Evolutionary conservation across 2,113 vertebrate species (phyloP).

Genomic region (Caloenas nicobarica): DNA sequence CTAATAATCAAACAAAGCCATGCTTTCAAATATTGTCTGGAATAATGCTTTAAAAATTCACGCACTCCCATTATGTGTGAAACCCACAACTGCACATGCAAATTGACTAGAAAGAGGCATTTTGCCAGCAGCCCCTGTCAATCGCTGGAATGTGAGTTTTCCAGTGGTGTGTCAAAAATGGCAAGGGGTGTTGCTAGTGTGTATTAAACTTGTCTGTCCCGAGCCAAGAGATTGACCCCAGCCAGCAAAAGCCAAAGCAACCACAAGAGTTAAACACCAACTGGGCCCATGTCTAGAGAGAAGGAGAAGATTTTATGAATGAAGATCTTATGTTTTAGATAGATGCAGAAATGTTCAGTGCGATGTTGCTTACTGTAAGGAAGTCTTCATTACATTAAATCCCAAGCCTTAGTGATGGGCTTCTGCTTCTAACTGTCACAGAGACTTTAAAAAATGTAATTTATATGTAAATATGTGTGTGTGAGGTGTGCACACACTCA

Average conservation of each 20-base stretch:
- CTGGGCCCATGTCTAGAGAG: background rate
- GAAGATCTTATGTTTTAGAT: background rate
- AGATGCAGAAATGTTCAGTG: background rate
- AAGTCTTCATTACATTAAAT: background rate
- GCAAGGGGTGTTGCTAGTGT: background rate
- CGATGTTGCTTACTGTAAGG: background rate
- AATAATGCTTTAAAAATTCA: conserved; percentile 46
- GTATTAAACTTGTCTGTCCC: background rate
- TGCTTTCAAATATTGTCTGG: conserved; percentile 49
- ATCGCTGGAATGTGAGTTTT: conserved; percentile 19
- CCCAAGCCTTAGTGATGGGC: background rate
- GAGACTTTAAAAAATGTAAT: background rate
- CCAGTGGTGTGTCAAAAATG: conserved; percentile 60
- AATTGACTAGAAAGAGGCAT: conserved; percentile 32
- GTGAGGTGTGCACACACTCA: background rate
- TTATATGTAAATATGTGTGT: background rate
- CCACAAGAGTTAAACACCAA: conserved; percentile 9
- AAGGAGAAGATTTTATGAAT: background rate
- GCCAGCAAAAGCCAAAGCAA: conserved; percentile 10
- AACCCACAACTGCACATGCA: conserved; percentile 66
- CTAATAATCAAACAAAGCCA: background rate
- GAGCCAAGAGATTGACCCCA: conserved; percentile 41
- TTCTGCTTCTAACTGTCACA: background rate
- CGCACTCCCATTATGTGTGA: conserved; percentile 44
- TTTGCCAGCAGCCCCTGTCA: conserved; percentile 40